phyloP scores from a whole-genome alignment of 2,113 vertebrate species.

The Gobio gobio region DNA sequence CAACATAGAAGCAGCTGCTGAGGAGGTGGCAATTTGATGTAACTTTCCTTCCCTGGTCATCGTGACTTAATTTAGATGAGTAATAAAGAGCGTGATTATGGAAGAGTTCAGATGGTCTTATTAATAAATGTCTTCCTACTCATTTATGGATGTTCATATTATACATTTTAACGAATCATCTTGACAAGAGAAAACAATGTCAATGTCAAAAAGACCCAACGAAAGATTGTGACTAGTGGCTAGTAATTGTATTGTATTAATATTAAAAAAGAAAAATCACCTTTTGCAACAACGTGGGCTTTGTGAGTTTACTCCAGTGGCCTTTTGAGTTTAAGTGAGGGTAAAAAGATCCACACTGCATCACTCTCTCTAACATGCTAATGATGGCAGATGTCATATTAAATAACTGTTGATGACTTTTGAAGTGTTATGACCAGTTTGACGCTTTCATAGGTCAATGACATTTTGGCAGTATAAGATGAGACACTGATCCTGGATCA shows the following conservation, averaged over 20 bases:
- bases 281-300: not conserved
- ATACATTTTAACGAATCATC: not conserved
- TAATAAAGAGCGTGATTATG: conserved; percentile 44
- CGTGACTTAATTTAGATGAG: conserved; percentile 47
- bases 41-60: conserved; percentile 47
- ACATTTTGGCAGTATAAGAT: not conserved
- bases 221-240: not conserved
- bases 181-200: not conserved
- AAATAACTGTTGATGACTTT: not conserved
- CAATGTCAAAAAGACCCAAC: not conserved
- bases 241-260: too few relatives aligned
- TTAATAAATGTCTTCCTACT: conserved; percentile 38
- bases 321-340: not conserved
- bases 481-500: conserved; percentile 37
- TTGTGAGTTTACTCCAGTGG: not conserved
- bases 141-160: conserved; percentile 34
- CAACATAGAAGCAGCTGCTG: conserved; percentile 55
- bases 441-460: not conserved
- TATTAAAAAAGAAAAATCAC: not conserved
- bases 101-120: conserved; percentile 36
- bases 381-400: not conserved
- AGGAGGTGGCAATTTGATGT: conserved; percentile 56
- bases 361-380: not conserved
- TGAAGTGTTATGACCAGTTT: conserved; percentile 3
- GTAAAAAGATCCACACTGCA: not conserved